These are phyloP conservation scores for Crotalus tigris DNA, from an alignment of 2,113 vertebrate genomes.

Conservation along the genomic window DNA sequence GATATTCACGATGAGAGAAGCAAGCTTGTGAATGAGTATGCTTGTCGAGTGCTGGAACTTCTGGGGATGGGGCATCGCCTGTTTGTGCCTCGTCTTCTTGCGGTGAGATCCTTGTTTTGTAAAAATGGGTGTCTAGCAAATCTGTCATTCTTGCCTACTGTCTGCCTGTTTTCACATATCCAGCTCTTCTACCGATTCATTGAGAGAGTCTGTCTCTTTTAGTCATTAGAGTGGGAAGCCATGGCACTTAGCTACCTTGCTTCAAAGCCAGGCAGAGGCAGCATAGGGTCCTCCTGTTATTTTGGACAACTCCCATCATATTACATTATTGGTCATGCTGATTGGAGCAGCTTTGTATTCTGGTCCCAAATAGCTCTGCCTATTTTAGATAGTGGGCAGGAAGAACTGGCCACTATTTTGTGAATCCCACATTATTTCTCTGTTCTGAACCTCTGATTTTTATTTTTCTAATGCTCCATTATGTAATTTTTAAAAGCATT, in stretches of 20 bases:
- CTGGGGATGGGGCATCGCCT: slow-evolving; percentile 98
- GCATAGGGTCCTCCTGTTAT: neutral
- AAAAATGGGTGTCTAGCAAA: slow-evolving; percentile 48
- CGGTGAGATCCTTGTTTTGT: slow-evolving; percentile 84
- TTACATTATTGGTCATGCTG: neutral
- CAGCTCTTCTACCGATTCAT: slow-evolving; percentile 24
- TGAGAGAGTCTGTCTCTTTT: slow-evolving; percentile 23
- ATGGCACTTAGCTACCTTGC: neutral
- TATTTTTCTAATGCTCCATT: slow-evolving; percentile 32
- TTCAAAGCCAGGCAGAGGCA: neutral
- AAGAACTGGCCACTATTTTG: slow-evolving; percentile 26
- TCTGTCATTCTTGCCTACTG: slow-evolving; percentile 42
- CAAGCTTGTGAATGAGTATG: slow-evolving; percentile 87
- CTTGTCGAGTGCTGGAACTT: slow-evolving; percentile 88
- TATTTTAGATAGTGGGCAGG: neutral
- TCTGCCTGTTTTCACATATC: slow-evolving; percentile 7
- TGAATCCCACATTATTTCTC: slow-evolving; percentile 60
- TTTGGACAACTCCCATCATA: neutral
- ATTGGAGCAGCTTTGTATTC: neutral
- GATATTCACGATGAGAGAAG: slow-evolving; percentile 82
- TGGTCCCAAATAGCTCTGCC: neutral
- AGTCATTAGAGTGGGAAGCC: slow-evolving; percentile 23
- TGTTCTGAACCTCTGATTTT: slow-evolving; percentile 2
- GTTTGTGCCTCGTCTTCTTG: slow-evolving; percentile 93
- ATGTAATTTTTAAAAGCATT: slow-evolving; percentile 9